phyloP scores from a whole-genome alignment of 2,888 invertebrate genomes.

The Thysanoteuthis rhombus region DNA sequence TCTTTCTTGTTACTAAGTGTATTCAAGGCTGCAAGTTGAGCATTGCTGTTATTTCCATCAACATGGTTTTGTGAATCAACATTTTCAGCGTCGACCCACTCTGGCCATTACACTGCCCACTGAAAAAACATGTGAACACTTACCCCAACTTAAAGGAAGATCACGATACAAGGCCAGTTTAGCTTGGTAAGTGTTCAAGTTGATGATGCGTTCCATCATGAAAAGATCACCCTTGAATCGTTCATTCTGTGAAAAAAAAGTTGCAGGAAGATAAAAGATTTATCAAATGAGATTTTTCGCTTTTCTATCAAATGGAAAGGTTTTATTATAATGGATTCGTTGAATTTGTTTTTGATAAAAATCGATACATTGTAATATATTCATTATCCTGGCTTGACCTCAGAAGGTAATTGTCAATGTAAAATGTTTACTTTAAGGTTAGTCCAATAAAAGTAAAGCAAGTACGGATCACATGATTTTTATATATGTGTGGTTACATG shows the following conservation, averaged over 20 bases:
- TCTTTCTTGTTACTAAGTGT: too few species aligned
- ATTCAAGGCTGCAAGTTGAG: too few species aligned
- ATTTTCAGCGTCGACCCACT: too few species aligned
- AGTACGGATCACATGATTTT: too few species aligned
- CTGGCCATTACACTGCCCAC: background rate
- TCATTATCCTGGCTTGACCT: too few species aligned
- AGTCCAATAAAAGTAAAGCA: too few species aligned
- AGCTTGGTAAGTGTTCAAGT: conserved; percentile 66
- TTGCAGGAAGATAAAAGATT: background rate
- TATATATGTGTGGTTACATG: too few species aligned
- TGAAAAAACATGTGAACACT: conserved; percentile 1
- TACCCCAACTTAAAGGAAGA: conserved; percentile 55
- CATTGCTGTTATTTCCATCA: too few species aligned
- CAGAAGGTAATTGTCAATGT: too few species aligned
- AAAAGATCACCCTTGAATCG: conserved; percentile 57
- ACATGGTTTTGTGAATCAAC: too few species aligned
- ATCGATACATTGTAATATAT: background rate
- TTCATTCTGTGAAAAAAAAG: background rate
- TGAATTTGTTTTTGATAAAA: background rate
- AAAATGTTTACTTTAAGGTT: too few species aligned
- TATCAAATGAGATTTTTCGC: background rate
- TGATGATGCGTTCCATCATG: conserved; percentile 66
- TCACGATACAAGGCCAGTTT: conserved; percentile 65
- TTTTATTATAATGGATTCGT: background rate
- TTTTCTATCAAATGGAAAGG: background rate